phyloP scores from a whole-genome alignment of 2,797 vertebrate genomes.

The Pangasius macronema region DNA sequence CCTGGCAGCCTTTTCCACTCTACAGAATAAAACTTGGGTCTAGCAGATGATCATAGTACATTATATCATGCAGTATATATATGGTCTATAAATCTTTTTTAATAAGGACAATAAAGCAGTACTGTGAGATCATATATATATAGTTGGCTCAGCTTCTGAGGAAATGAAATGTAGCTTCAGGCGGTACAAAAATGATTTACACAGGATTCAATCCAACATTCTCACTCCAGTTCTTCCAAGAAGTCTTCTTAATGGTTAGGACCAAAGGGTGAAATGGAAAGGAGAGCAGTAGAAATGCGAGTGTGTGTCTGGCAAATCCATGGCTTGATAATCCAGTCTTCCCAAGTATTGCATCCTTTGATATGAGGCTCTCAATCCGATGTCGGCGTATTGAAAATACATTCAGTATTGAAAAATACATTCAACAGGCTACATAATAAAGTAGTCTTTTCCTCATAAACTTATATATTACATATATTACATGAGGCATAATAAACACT shows the following conservation, averaged over 20 bases:
- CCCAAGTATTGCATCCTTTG: not conserved
- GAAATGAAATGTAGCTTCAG: conserved; percentile 16
- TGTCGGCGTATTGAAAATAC: not conserved
- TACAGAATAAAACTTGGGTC: not conserved
- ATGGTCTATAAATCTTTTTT: not conserved
- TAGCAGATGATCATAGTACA: not conserved
- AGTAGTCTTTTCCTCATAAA: not conserved
- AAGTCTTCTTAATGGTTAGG: not conserved
- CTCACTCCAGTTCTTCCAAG: not conserved
- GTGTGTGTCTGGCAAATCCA: not conserved
- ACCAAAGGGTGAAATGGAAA: conserved; percentile 12
- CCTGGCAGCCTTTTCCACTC: not conserved
- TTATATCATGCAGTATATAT: not conserved
- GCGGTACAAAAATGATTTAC: conserved; percentile 14
- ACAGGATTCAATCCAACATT: not conserved
- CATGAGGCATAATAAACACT: not conserved
- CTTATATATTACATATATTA: not conserved
- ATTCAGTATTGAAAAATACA: not conserved
- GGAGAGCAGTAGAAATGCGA: not conserved
- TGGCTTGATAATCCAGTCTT: not conserved
- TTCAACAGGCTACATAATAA: not conserved
- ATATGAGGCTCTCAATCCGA: not conserved
- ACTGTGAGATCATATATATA: conserved; percentile 16
- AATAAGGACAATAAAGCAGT: conserved; percentile 5
- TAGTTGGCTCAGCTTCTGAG: conserved; percentile 20